phyloP scores from a whole-genome alignment of 2,797 vertebrate genomes.

The Etheostoma nigrum region DNA sequence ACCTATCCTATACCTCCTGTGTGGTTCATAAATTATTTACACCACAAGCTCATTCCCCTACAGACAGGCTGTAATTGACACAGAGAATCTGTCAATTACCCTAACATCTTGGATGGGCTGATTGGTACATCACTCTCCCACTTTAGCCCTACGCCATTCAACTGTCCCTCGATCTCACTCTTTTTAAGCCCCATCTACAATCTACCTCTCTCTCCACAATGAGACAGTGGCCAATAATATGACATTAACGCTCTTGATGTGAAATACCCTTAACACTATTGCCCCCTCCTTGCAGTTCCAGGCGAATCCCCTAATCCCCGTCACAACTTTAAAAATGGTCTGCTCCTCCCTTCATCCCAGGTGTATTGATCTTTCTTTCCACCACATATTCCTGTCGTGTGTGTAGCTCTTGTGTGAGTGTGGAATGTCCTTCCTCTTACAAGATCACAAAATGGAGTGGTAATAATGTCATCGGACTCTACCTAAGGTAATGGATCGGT shows the following conservation, averaged over 20 bases:
- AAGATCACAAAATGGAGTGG: constrained; percentile 66
- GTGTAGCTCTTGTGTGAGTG: constrained; percentile 23
- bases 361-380: constrained; percentile 73
- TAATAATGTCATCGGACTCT: constrained; percentile 74
- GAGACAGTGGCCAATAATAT: constrained; percentile 40
- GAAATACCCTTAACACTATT: constrained; percentile 73
- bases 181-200: constrained; percentile 5
- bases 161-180: constrained; percentile 9
- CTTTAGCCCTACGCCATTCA: constrained; percentile 34
- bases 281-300: constrained; percentile 50
- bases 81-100: constrained; percentile 72
- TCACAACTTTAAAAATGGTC: constrained; percentile 72
- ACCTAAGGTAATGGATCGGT: constrained; percentile 72
- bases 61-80: constrained; percentile 74
- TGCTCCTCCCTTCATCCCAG: constrained; percentile 65
- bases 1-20: constrained; percentile 51
- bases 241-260: constrained; percentile 67
- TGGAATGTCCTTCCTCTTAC: constrained; percentile 58
- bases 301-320: constrained; percentile 48
- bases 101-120: constrained; percentile 70
- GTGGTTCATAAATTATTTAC: constrained; percentile 76
- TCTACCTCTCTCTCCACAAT: constrained; percentile 1
- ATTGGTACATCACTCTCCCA: constrained; percentile 57
- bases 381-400: constrained; percentile 44
- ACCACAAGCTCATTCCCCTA: constrained; percentile 32